Base-by-base conservation (phyloP, 2,888 invertebrate species). In the Pheosia gnoma region DNA sequence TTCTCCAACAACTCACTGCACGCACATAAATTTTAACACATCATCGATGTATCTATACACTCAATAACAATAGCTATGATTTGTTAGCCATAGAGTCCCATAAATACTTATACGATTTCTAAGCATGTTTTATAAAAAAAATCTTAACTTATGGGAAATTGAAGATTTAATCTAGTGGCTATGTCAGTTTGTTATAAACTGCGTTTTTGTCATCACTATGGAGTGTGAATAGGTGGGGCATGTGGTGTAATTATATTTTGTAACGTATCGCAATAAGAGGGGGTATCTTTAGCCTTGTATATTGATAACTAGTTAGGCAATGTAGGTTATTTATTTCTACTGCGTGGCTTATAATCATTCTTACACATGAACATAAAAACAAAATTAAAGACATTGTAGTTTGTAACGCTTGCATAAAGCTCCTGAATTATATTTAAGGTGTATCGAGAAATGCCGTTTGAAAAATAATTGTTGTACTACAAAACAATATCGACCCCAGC, bases 11-110 rank as follows among this genome's bases (percentile, higher is more conserved):
- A 58, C 51, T 58, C 60, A 66, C 57, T 72, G 70, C 64, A 70
- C 53, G 61, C 61, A 72, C 78, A 88, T 92, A 90, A 90, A 91
- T 89, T 86, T 84, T 72, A 79, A 82, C 87, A 89, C 87, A 72
- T 89, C 87, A 83, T 83, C 84, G 82, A 74, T 77, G 71, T 69
- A 73, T 72, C 66, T 67, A 76, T 74, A 73, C 71, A 71, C 66
- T 73, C 66, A 70, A 39, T 55, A 55, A 84, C 85, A 87, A 89
- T 83, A 82, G 79, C 81, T 68, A 87, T 91, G 91, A 92, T 91
- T 91, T 91, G 91, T 92, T 87, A 77, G 81, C 75, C 79, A 66
- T 79, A 69, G 65, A 61, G 75, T 79, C 79, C 81, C 83, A 87
- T 91, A 89, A 89, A 90, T 88, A n/a, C n/a, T n/a, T n/a, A 87